Evolutionary conservation across 1,140 invertebrate species (phyloP).

Genomic region (Zaprionus lachaisei): DNA sequence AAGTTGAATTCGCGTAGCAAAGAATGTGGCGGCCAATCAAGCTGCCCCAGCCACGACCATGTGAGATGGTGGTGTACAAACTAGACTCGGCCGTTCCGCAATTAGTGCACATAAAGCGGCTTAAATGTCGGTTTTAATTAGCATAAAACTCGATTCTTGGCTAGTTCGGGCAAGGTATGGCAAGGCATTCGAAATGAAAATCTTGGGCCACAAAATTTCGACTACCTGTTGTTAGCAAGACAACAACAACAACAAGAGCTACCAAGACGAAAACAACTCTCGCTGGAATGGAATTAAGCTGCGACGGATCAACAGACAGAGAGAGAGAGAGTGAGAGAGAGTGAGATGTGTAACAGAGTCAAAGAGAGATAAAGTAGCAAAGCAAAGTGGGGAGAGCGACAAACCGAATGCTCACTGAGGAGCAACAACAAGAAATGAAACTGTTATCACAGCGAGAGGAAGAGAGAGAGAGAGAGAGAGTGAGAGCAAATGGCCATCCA

Average conservation of each 20-base stretch:
- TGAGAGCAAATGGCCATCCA: constrained; percentile 52
- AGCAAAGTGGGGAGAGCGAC: constrained; percentile 23
- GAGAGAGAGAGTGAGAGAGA: not conserved
- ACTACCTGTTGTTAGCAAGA: constrained; percentile 34
- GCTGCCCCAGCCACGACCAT: constrained; percentile 53
- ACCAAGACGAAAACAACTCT: constrained; percentile 10
- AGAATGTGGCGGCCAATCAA: constrained; percentile 71
- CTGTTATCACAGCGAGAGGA: constrained; percentile 23
- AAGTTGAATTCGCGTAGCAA: constrained; percentile 60
- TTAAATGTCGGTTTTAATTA: constrained; percentile 24
- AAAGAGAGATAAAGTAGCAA: constrained; percentile 14
- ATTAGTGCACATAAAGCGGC: constrained; percentile 12
- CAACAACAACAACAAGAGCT: not conserved
- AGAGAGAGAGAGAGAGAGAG: constrained; percentile 11
- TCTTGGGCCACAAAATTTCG: constrained; percentile 11
- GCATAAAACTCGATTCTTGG: constrained; percentile 14
- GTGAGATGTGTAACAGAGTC: constrained; percentile 3
- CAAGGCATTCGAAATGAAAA: constrained; percentile 16
- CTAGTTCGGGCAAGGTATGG: constrained; percentile 2
- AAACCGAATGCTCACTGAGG: constrained; percentile 22
- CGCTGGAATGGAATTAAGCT: constrained; percentile 12
- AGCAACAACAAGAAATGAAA: constrained; percentile 10
- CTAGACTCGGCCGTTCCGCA: constrained; percentile 3
- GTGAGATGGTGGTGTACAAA: constrained; percentile 24
- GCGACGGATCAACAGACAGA: not conserved